Conservation (phyloP, 1,140 invertebrate species). For the Bombus huntii region DNA sequence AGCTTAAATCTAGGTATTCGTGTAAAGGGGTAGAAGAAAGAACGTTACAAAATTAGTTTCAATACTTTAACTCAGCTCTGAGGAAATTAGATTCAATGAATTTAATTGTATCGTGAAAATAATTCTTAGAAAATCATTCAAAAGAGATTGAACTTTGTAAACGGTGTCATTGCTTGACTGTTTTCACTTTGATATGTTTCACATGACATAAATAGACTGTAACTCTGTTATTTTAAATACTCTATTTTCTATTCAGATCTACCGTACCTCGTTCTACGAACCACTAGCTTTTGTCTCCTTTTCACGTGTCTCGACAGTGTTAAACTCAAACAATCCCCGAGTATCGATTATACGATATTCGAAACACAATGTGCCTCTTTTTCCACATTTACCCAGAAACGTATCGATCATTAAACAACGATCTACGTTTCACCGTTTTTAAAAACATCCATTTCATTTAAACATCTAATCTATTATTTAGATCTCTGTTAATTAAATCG, state of each 20-base stretch:
- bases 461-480: no score
- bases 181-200: background rate
- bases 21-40: no score
- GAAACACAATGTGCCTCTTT: background rate
- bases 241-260: conserved; percentile 6
- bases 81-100: no score
- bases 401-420: no score
- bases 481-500: no score
- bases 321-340: background rate
- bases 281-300: background rate
- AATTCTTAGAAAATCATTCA: background rate
- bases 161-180: background rate
- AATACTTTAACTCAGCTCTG: no score
- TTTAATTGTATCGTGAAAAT: no score
- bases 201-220: background rate
- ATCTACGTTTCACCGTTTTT: no score
- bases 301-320: background rate
- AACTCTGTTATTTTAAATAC: background rate
- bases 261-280: no score
- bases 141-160: background rate
- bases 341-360: background rate
- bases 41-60: no score
- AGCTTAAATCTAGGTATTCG: no score
- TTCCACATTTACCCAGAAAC: background rate
- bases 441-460: no score